Base-by-base conservation (phyloP, 2,797 vertebrate species). In the Octomys mimax region DNA sequence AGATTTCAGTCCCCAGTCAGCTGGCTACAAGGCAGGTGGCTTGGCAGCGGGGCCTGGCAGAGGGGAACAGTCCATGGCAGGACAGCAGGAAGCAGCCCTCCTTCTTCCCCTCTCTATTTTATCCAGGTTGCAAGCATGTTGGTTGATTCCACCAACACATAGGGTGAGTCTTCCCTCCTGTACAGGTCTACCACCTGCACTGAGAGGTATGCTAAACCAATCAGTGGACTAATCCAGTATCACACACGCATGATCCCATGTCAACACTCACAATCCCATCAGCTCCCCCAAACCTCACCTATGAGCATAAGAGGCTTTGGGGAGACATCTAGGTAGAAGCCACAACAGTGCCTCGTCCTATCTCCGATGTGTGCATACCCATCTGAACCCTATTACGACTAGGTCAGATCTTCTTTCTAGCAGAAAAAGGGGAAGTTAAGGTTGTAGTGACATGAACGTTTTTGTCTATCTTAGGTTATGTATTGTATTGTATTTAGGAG, bases 401-500 rank as follows among this genome's bases (percentile, higher is more conserved):
- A 61, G 42, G 46, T 85, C 89, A 89, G 61, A 68, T 5, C 79
- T 91, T 11, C 22, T 68, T 87, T 36, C 33, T 94, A 91, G 26
- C 18, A 54, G 80, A 49, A 91, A 36, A 39, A 4, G 49, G 31
- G 12, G 28, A 79, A 73, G 71, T 46, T 68, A 78, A 31, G 54
- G 31, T 96, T 87, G 24, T 18, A 89, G 9, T 86, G 26, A 49
- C 94, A 54, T 2, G n/a, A 49, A 57, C 75, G 11, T 92, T 91
- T 84, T 46, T 42, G 68, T 70, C 36, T 19, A 49, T 75, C 33
- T 28, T 28, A 13, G 92, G 24, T 75, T 91, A 49, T 82, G 49
- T 81, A 70, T 68, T 89, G 3, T 89, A 59, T 83, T 92, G 49
- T 91, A 24, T 91, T 87, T 93, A n/a, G 75, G 33, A 96, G 83